Percentiles rank a stretch among this genome's conserved stretches.
These are phyloP conservation scores for Ceyx margarethae DNA, from an alignment of 2,113 vertebrate genomes.

Conservation along the genomic window DNA sequence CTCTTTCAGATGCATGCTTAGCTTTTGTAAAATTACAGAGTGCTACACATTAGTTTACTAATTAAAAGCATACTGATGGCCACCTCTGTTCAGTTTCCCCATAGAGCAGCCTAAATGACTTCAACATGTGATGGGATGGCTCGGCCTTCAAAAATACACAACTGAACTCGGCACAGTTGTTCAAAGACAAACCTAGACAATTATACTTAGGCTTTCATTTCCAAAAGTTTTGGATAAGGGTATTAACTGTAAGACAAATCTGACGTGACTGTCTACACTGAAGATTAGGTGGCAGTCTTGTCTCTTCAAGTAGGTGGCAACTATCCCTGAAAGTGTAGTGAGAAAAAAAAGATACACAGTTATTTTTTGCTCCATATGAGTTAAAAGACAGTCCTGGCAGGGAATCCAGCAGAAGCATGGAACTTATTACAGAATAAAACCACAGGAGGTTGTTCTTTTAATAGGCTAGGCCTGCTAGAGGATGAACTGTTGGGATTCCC, in stretches of 20 bases:
- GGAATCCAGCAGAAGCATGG: background rate
- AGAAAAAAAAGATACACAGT: background rate
- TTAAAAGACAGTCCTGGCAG: background rate
- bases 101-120: background rate
- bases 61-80: background rate
- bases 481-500: background rate
- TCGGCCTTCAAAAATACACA: background rate
- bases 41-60: background rate
- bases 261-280: background rate
- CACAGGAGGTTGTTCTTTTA: background rate
- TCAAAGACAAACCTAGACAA: background rate
- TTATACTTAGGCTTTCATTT: background rate
- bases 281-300: background rate
- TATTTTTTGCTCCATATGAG: background rate
- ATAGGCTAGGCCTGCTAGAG: background rate
- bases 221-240: background rate
- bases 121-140: accelerated
- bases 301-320: background rate
- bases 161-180: background rate
- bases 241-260: background rate
- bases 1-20: background rate
- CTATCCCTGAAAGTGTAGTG: background rate
- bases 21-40: background rate
- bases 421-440: background rate
- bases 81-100: background rate